Evolutionary conservation across 2,797 vertebrate species (phyloP).

Genomic region (Chelmon rostratus): DNA sequence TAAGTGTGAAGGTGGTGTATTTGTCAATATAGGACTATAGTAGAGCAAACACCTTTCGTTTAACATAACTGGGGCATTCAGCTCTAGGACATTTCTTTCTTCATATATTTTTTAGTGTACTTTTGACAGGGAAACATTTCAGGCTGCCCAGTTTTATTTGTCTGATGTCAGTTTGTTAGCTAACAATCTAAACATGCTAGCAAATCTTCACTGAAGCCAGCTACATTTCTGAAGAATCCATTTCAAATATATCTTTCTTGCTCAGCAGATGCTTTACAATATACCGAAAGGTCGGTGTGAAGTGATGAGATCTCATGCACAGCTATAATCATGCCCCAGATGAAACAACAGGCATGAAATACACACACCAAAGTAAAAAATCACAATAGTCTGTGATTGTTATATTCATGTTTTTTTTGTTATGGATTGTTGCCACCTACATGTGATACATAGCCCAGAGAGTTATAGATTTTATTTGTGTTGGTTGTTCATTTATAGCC

Average conservation of each 20-base stretch:
- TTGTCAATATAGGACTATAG: not conserved
- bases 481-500: not conserved
- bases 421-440: not conserved
- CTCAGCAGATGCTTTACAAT: not conserved
- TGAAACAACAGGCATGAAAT: not conserved
- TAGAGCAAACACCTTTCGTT: not conserved
- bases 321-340: not conserved
- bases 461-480: not conserved
- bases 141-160: not conserved
- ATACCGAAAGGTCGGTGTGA: not conserved
- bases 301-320: not conserved
- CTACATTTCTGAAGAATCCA: slow-evolving; percentile 9
- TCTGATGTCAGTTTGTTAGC: not conserved
- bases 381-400: not conserved
- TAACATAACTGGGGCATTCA: not conserved
- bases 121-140: not conserved
- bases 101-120: no score
- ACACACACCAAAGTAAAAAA: no score
- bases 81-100: no score
- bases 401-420: not conserved
- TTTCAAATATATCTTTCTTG: slow-evolving; percentile 1
- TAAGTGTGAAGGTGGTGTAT: not conserved
- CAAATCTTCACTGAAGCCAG: slow-evolving; percentile 11
- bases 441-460: not conserved
- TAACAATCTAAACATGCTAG: slow-evolving; percentile 17